Base-by-base conservation (phyloP, 2,888 invertebrate genomes). In the Pantelozetes paolii region DNA sequence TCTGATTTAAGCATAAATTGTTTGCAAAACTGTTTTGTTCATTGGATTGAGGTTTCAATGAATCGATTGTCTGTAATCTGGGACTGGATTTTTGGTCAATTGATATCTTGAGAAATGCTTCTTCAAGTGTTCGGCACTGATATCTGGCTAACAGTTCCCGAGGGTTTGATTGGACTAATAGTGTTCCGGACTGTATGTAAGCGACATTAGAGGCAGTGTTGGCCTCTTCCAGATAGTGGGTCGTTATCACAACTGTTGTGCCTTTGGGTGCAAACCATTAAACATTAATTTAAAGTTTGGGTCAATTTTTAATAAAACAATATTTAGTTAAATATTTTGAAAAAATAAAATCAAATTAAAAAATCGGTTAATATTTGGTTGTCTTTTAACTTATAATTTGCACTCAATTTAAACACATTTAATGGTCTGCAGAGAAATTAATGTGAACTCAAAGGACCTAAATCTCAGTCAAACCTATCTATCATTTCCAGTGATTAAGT, bases 111-210 rank as follows among this genome's bases (percentile, higher is more conserved):
- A 95, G 86, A 84, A 96, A 96, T 1, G 95, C 94, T 79, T 94
- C 94, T 83, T 96, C 95, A 8, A 96, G 84, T 18, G 90, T 81
- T 79, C 80, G 71, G 76, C 79, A 70, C 15, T 75, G 45, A 54
- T 77, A 76, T 13, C 72, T 76, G 3, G 78, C 57, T 57, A 95
- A 86, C 62, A 95, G 86, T 20, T 77, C 77, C 18, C 89, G 88
- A 0, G 95, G 95, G 18, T 90, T 90, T 82, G 94, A 91, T 84
- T 96, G 95, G 0, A 94, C 94, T 79, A 96, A 84, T 71, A 96
- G 85, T 73, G 90, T 87, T 0, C 96, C 96, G 81, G 90, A 92
- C 77, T 95, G 86, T 94, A 96, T 95, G 78, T 96, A 84, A 76
- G 95, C 96, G 82, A 95, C 50, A 50, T 54, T 74, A 26, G 32